phyloP scores from a whole-genome alignment of 2,113 vertebrate species.

The Centropus unirufus region DNA sequence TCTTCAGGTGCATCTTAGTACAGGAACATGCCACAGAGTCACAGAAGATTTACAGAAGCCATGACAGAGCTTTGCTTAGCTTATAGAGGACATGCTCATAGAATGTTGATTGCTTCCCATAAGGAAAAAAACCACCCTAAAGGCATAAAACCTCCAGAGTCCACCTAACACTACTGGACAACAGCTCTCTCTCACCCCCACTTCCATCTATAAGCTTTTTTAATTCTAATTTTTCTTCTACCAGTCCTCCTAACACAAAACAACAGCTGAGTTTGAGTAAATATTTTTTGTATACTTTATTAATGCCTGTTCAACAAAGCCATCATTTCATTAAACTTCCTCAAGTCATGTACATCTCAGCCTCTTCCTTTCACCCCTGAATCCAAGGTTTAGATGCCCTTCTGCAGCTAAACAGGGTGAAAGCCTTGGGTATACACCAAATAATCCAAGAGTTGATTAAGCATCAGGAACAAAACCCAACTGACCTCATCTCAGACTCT shows the following conservation, averaged over 20 bases:
- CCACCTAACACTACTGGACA: not conserved
- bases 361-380: not conserved
- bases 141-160: not conserved
- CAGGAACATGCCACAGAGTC: not conserved
- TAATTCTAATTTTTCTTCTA: not conserved
- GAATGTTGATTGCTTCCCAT: not conserved
- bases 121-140: not conserved
- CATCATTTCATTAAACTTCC: not conserved
- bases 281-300: not conserved
- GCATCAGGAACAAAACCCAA: not conserved
- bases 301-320: not conserved
- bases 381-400: not conserved
- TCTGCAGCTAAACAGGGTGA: not conserved
- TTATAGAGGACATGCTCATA: not conserved
- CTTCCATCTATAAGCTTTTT: not conserved
- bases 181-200: rapidly evolving
- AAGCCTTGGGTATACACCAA: not conserved
- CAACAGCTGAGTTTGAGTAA: not conserved
- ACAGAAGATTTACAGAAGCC: not conserved
- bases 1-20: not conserved
- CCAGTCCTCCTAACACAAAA: not conserved
- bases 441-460: not conserved
- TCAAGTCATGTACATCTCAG: not conserved
- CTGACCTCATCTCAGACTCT: not conserved
- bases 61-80: not conserved